These are phyloP conservation scores for Scopus umbretta DNA, from an alignment of 2,113 vertebrate species.

Conservation along the genomic window DNA sequence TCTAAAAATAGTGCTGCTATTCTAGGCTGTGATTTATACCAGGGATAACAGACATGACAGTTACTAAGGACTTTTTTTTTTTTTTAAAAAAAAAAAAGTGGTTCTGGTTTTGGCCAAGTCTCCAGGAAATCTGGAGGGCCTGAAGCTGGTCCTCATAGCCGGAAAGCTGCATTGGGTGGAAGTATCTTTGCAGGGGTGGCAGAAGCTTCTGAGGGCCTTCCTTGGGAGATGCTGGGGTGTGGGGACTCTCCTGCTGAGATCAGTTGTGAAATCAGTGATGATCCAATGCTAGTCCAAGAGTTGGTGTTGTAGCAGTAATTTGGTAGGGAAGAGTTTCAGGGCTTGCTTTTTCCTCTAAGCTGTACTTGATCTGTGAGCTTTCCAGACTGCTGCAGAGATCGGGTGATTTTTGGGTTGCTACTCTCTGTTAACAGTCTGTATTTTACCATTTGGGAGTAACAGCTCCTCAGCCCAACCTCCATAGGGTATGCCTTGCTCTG, in stretches of 20 bases:
- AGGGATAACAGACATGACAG: background rate
- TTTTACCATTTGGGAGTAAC: background rate
- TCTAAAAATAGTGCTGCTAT: background rate
- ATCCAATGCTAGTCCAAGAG: background rate
- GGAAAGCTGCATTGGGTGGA: background rate
- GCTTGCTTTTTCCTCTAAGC: background rate
- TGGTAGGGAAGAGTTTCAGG: background rate
- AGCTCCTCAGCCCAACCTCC: background rate
- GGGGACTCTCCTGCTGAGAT: background rate
- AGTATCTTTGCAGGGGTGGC: background rate
- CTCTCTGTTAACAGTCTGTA: background rate
- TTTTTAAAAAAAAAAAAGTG: background rate
- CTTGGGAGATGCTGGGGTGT: background rate
- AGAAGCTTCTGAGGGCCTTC: background rate
- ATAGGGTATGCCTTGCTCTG: background rate
- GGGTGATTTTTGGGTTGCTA: background rate
- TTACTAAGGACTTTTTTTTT: background rate
- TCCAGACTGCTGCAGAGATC: background rate
- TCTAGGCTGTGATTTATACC: background rate
- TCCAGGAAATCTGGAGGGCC: background rate
- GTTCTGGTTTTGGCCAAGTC: background rate
- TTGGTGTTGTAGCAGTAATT: background rate
- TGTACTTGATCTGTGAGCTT: background rate
- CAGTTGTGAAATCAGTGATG: background rate
- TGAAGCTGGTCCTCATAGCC: background rate